These are phyloP conservation scores for Bambusicola thoracicus DNA, from an alignment of 2,113 vertebrate species.

Conservation along the genomic window DNA sequence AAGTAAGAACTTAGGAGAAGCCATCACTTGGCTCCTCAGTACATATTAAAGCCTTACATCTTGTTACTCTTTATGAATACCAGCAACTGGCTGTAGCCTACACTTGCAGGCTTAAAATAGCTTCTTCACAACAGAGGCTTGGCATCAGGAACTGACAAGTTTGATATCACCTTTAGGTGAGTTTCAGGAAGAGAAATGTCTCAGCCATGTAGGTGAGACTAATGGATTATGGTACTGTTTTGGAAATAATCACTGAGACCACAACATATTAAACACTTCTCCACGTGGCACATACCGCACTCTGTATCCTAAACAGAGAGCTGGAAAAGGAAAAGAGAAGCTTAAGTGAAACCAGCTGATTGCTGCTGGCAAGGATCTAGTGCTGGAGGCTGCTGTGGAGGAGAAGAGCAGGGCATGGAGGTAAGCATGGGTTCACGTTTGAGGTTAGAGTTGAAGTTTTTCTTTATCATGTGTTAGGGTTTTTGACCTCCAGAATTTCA, in stretches of 20 bases:
- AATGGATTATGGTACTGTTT: not conserved
- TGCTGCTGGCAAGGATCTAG: not conserved
- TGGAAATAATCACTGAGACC: not conserved
- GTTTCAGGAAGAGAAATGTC: not conserved
- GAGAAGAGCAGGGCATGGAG: not conserved
- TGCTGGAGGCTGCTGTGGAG: constrained; percentile 9
- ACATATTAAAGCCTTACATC: constrained; percentile 7
- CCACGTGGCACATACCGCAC: not conserved
- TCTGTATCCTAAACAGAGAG: not conserved
- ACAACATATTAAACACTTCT: not conserved
- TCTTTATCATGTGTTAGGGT: not conserved
- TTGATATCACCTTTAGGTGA: not conserved
- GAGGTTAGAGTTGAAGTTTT: not conserved
- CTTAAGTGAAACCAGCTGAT: constrained; percentile 35
- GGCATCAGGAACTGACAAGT: not conserved
- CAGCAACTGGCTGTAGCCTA: not conserved
- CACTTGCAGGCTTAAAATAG: constrained; percentile 6
- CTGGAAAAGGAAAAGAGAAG: constrained; percentile 8
- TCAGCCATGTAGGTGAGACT: not conserved
- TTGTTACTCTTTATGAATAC: not conserved
- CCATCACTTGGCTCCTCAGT: not conserved
- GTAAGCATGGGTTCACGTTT: not conserved
- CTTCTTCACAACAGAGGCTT: not conserved
- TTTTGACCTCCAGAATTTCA: not conserved
- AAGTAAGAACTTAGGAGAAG: constrained; percentile 10